Evolutionary conservation across 2,797 vertebrate species (phyloP).

Genomic region (Trachops cirrhosus): DNA sequence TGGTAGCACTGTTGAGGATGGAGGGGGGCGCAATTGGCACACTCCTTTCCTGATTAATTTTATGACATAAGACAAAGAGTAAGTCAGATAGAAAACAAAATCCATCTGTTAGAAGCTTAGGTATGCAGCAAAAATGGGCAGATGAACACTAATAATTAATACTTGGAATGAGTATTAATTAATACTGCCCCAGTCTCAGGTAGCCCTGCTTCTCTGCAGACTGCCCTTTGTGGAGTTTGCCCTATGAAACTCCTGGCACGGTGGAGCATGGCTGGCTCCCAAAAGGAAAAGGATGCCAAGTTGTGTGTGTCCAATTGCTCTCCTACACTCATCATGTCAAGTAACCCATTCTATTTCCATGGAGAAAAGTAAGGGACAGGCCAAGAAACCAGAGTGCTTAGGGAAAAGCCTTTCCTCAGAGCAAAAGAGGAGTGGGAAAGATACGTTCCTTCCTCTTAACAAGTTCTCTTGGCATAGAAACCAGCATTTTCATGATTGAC

Average conservation of each 20-base stretch:
- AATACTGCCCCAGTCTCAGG: not conserved
- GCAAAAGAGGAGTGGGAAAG: not conserved
- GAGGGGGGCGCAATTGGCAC: not conserved
- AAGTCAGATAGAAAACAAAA: not conserved
- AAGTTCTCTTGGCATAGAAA: not conserved
- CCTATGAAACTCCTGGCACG: not conserved
- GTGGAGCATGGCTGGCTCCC: not conserved
- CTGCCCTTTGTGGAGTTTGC: not conserved
- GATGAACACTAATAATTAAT: not conserved
- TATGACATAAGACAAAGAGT: not conserved
- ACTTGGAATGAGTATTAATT: not conserved
- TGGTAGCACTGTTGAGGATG: not conserved
- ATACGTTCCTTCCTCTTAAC: not conserved
- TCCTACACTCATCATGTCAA: not conserved
- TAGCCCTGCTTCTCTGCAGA: not conserved
- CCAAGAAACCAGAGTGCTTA: not conserved
- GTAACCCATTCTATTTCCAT: not conserved
- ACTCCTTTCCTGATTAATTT: constrained; percentile 4
- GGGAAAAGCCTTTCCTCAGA: not conserved
- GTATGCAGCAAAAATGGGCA: not conserved
- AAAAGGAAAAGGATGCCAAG: not conserved
- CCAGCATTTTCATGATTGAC: constrained; percentile 4
- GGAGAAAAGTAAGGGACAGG: not conserved
- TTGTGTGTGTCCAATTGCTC: not conserved
- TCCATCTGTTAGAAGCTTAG: not conserved